Evolutionary conservation across 2,113 vertebrate genomes (phyloP).

Genomic region (Argyrosomus japonicus): DNA sequence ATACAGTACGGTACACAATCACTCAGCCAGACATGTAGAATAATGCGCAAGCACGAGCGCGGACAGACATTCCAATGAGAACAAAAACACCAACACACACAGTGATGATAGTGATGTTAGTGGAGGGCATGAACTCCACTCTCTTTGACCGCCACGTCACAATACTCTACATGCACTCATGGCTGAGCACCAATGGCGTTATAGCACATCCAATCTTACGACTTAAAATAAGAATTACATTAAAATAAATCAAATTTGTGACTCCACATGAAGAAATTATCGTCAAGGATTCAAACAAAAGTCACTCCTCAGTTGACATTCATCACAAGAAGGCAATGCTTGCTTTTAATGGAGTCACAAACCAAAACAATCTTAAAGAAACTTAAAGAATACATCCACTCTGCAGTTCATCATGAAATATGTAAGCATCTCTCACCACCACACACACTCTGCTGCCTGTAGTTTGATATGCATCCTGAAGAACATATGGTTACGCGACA

Average conservation of each 20-base stretch:
- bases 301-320: too few relatives aligned
- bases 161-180: too few relatives aligned
- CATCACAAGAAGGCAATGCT: too few relatives aligned
- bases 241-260: too few relatives aligned
- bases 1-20: constrained; percentile 64
- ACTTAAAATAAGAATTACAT: too few relatives aligned
- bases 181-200: too few relatives aligned
- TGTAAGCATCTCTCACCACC: not conserved
- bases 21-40: constrained; percentile 74
- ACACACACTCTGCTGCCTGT: not conserved
- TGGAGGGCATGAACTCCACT: not conserved
- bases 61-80: constrained; percentile 51
- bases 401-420: not conserved
- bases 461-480: not conserved
- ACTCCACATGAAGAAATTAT: too few relatives aligned
- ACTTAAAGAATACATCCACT: not conserved
- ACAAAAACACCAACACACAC: constrained; percentile 16
- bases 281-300: too few relatives aligned
- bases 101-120: not conserved
- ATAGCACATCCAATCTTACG: too few relatives aligned
- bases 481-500: not conserved
- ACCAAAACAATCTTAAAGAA: too few relatives aligned
- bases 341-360: too few relatives aligned
- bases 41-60: constrained; percentile 29
- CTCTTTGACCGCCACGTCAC: not conserved